Percentiles rank a stretch among this genome's conserved stretches.
Conservation (phyloP, 2,888 invertebrate species). For the Chloroclystis v-ata region DNA sequence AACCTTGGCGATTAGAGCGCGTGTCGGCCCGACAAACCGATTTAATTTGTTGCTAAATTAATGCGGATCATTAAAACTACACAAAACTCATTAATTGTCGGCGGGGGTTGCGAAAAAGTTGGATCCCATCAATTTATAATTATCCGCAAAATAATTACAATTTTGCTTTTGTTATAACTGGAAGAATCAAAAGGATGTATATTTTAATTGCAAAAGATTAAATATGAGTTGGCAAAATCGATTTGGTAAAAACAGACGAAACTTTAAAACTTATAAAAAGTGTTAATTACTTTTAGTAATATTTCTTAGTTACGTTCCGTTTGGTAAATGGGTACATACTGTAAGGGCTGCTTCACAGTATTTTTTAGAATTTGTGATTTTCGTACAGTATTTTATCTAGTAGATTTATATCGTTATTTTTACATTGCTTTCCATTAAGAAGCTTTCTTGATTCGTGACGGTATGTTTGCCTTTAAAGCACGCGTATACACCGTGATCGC, state of each 20-base stretch:
- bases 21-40: constrained; percentile 58
- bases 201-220: not conserved
- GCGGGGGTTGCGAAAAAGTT: constrained; percentile 3
- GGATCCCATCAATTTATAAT: not conserved
- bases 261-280: constrained; percentile 22
- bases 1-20: constrained; percentile 64
- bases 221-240: not conserved
- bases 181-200: no score
- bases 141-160: not conserved
- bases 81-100: constrained; percentile 27
- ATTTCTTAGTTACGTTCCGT: constrained; percentile 20
- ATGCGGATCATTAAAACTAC: constrained; percentile 51
- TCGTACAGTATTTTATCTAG: no score
- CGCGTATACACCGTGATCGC: no score
- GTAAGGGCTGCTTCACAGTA: not conserved
- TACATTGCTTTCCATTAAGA: no score
- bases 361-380: no score
- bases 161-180: not conserved
- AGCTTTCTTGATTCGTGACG: no score
- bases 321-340: constrained; percentile 46
- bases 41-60: constrained; percentile 61
- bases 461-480: no score
- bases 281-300: constrained; percentile 29
- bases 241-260: not conserved
- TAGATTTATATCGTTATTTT: no score